Percentiles rank a stretch among this genome's conserved stretches.
Evolutionary conservation across 2,797 vertebrate genomes (phyloP).

Genomic region (Zenarchopterus dispar): DNA sequence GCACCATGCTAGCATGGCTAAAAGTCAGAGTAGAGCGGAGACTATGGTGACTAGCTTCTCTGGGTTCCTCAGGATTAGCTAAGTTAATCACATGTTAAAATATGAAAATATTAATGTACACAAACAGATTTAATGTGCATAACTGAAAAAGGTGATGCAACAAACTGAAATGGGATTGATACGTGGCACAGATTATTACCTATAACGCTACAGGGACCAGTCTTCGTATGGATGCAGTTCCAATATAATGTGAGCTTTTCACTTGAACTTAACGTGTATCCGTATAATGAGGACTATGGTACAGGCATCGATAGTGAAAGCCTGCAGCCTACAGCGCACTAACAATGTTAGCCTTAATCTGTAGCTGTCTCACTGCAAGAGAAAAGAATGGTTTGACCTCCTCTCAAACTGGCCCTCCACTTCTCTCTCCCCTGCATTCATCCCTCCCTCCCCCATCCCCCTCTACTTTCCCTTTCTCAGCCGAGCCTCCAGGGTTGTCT

Average conservation of each 20-base stretch:
- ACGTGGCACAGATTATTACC: neutral
- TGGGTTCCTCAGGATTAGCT: no score
- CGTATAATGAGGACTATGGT: conserved; percentile 31
- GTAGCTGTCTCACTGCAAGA: conserved; percentile 22
- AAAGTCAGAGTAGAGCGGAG: no score
- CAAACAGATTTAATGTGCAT: neutral
- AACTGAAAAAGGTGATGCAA: neutral
- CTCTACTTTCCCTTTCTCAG: conserved; percentile 47
- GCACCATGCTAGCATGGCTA: no score
- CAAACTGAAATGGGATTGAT: neutral
- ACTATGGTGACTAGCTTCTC: no score
- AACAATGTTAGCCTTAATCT: conserved; percentile 50
- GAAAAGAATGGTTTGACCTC: conserved; percentile 61
- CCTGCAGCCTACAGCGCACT: conserved; percentile 33
- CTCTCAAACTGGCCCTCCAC: conserved; percentile 51
- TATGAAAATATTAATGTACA: no score
- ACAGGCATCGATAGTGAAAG: conserved; percentile 19
- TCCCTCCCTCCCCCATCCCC: conserved; percentile 44
- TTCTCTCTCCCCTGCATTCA: conserved; percentile 36
- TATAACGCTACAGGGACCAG: conserved; percentile 1
- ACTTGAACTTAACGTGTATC: conserved; percentile 31
- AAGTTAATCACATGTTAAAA: no score
- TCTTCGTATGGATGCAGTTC: conserved; percentile 1
- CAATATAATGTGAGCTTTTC: conserved; percentile 15
- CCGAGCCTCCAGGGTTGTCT: conserved; percentile 68